Evolutionary conservation across 2,797 vertebrate genomes (phyloP).

Genomic region (Corythornis leucogaster): DNA sequence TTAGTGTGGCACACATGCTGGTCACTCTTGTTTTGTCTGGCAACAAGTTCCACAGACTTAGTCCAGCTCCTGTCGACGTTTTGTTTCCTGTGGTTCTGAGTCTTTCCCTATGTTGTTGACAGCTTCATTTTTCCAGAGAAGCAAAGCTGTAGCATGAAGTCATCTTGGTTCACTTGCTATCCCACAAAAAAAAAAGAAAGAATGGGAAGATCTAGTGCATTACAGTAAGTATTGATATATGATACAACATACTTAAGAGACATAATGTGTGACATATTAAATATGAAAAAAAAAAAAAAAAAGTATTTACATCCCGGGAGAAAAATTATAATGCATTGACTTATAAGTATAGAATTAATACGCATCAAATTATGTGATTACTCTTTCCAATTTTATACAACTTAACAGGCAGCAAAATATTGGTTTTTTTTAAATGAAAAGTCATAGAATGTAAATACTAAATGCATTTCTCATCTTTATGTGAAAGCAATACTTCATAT

Average conservation of each 20-base stretch:
- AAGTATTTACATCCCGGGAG: neutral
- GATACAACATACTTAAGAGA: neutral
- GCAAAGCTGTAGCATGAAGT: slow-evolving; percentile 27
- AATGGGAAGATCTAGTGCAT: neutral
- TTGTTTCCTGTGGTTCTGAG: slow-evolving; percentile 13
- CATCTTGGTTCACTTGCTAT: slow-evolving; percentile 30
- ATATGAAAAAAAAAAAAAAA: neutral
- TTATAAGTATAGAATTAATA: neutral
- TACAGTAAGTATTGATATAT: neutral
- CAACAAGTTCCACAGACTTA: neutral
- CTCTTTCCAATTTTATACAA: neutral
- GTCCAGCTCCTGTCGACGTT: slow-evolving; percentile 19
- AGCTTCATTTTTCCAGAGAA: slow-evolving; percentile 43
- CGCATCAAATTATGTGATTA: neutral
- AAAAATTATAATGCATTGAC: neutral
- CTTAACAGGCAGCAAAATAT: neutral
- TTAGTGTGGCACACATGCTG: slow-evolving; percentile 6
- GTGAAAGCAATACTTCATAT: neutral
- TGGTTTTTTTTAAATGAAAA: neutral
- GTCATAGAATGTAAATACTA: neutral
- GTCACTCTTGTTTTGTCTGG: slow-evolving; percentile 54
- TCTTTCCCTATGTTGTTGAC: slow-evolving; percentile 24
- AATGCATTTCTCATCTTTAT: neutral
- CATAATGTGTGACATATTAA: neutral
- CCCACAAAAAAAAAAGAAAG: neutral